Conservation (phyloP, 2,113 vertebrate species). For the Pongo pygmaeus region DNA sequence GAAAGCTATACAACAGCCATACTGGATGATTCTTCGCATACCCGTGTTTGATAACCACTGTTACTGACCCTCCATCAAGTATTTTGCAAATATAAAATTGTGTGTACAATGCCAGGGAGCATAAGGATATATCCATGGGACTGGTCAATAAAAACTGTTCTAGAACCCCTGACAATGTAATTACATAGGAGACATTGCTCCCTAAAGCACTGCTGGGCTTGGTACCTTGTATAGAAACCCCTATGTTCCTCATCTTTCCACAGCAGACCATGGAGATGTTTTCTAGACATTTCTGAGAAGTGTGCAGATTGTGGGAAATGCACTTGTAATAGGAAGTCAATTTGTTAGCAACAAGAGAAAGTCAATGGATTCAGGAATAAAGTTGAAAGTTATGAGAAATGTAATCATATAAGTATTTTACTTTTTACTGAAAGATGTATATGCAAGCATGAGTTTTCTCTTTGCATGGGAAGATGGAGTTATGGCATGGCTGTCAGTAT, state of each 20-base stretch:
- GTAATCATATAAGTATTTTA: not conserved
- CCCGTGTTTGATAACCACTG: not conserved
- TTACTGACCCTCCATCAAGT: not conserved
- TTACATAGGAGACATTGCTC: not conserved
- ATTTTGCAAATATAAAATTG: not conserved
- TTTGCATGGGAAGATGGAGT: not conserved
- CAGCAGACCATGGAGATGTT: not conserved
- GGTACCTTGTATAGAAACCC: not conserved
- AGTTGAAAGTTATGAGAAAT: not conserved
- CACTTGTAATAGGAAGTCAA: not conserved
- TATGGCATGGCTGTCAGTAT: not conserved
- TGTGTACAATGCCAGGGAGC: not conserved
- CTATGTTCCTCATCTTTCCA: not conserved
- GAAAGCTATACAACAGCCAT: not conserved
- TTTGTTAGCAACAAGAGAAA: slow-evolving; percentile 11
- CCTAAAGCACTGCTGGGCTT: not conserved
- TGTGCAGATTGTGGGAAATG: not conserved
- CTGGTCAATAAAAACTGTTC: not conserved
- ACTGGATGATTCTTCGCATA: not conserved
- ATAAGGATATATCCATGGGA: not conserved
- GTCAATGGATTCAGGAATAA: slow-evolving; percentile 1
- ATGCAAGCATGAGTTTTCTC: not conserved
- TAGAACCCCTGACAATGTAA: not conserved
- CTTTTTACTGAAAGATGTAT: not conserved
- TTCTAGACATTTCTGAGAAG: slow-evolving; percentile 35